Base-by-base conservation (phyloP, 2,113 vertebrate genomes). In the Sinocyclocheilus anophthalmus region DNA sequence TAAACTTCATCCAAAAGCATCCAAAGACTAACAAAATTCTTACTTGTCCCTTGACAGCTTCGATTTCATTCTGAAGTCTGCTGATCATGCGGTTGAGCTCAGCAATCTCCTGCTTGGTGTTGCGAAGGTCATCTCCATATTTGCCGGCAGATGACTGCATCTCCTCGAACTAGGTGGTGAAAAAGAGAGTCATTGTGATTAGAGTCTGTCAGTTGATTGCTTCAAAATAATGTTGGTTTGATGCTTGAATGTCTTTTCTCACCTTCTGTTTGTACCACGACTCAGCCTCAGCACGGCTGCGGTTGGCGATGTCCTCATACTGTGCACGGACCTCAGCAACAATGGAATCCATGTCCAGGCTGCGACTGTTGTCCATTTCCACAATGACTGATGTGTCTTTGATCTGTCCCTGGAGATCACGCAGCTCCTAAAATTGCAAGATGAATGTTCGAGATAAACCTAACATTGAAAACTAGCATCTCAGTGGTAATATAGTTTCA, bases 311-410 rank as follows among this genome's bases (percentile, higher is more conserved):
- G 0, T 96, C 95, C 84, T 98, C 96, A 0, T 97, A 99, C 83
- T 97, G 97, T 0, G 92, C 92, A 5, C 92, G 96, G 70, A 98
- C 97, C 79, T 98, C 97, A 0, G 95, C 93, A 0, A 98, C 96
- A 90, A 98, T 97, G 91, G 95, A 18, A 4, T 98, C 93, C 92
- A 98, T 94, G 91, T 99, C 96, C 90, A 98, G 91, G 77, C 0
- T 72, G 2, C 97, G 95, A 92, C 93, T 95, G 85, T 99, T 98
- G 92, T 99, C 95, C 96, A 98, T 97, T 90, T 95, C 92, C 53
- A 99, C 94, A 0, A 98, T 89, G 85, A 97, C 97, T 0, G 96
- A 96, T 1, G 96, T 97, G 94, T 99, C 97, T 37, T 95, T 96
- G 92, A 96, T 95, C 91, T 96, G 96, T 0, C 90, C 92, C 91